phyloP scores from a whole-genome alignment of 2,113 vertebrate genomes.

The Thamnophis sirtalis region DNA sequence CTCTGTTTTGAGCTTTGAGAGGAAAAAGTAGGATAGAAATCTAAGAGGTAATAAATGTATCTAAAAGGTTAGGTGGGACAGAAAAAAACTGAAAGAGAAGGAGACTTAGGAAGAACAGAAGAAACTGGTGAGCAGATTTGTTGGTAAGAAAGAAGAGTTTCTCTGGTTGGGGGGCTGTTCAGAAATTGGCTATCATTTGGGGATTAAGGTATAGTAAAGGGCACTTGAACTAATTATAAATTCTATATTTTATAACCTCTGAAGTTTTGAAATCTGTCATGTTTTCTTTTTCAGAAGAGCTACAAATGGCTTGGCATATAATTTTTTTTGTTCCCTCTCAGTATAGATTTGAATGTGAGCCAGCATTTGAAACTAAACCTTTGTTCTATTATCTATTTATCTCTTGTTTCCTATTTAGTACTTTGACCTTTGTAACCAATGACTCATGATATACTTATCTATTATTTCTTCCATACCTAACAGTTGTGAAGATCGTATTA shows the following conservation, averaged over 20 bases:
- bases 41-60: background rate
- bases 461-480: background rate
- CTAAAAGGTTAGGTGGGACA: background rate
- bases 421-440: background rate
- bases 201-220: background rate
- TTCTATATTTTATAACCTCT: background rate
- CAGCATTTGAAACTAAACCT: constrained; percentile 16
- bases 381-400: background rate
- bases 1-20: background rate
- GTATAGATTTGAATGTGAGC: background rate
- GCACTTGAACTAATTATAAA: background rate
- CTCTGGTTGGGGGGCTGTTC: background rate
- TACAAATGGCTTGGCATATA: background rate
- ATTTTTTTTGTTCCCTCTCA: background rate
- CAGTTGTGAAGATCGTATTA: background rate
- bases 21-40: background rate
- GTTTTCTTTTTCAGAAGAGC: background rate
- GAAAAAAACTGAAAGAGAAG: background rate
- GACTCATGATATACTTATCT: background rate
- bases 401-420: constrained; percentile 27
- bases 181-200: background rate
- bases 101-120: background rate
- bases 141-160: background rate
- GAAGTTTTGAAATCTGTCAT: background rate
- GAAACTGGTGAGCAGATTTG: background rate